phyloP scores from a whole-genome alignment of 2,888 invertebrate species.

The Sarcophaga subvicina region DNA sequence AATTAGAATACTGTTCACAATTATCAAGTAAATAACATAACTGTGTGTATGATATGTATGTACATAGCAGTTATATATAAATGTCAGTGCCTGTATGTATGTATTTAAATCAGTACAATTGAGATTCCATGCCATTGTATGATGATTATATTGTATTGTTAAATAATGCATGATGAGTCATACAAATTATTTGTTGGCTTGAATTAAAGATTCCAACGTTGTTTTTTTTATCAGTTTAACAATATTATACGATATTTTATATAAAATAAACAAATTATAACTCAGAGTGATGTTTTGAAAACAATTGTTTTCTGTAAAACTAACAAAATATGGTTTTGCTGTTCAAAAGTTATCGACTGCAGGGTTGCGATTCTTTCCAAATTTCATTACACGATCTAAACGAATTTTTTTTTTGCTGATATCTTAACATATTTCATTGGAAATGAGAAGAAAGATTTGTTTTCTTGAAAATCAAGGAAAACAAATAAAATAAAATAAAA shows the following conservation, averaged over 20 bases:
- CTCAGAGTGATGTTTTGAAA: not conserved
- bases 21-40: not conserved
- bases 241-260: not conserved
- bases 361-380: too few relatives aligned
- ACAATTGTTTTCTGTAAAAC: not conserved
- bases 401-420: not conserved
- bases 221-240: not conserved
- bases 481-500: conserved; percentile 10
- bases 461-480: not conserved
- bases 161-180: conserved; percentile 66
- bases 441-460: not conserved
- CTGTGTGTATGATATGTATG: too few relatives aligned
- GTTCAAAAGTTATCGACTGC: not conserved
- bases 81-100: not conserved
- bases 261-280: not conserved
- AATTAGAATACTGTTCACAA: conserved; percentile 39
- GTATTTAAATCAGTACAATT: conserved; percentile 25
- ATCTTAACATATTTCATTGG: not conserved
- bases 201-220: not conserved
- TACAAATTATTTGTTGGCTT: not conserved
- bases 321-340: not conserved
- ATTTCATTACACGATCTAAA: not conserved
- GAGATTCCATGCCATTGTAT: conserved; percentile 6
- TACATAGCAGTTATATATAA: too few relatives aligned
- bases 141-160: conserved; percentile 37